Conservation (phyloP, 2,888 invertebrate species). For the Macropis europaea region DNA sequence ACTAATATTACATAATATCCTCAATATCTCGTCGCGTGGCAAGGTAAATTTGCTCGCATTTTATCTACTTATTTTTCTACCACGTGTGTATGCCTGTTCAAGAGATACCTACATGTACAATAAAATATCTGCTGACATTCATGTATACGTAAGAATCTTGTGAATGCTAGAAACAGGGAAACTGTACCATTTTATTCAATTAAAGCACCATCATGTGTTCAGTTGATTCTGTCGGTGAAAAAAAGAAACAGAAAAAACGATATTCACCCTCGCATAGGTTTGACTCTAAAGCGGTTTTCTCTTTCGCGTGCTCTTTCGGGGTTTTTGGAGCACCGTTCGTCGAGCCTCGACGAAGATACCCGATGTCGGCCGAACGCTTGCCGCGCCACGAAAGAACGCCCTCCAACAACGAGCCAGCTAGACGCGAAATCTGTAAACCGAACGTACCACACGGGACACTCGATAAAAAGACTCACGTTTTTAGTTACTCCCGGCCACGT, state of each 20-base stretch:
- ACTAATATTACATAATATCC: conserved; percentile 51
- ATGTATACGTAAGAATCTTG: too few relatives aligned
- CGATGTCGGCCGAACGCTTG: conserved; percentile 70
- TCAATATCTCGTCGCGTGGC: background rate
- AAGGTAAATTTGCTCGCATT: conserved; percentile 24
- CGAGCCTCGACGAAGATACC: conserved; percentile 58
- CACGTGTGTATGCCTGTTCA: background rate
- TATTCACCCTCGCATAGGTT: conserved; percentile 15
- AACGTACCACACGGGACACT: conserved; percentile 67
- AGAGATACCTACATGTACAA: background rate
- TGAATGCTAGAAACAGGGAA: too few relatives aligned
- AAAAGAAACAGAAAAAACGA: background rate
- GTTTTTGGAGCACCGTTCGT: conserved; percentile 57
- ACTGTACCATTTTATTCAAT: too few relatives aligned
- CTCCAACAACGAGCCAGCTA: conserved; percentile 66
- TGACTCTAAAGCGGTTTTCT: conserved; percentile 26
- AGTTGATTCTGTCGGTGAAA: too few relatives aligned
- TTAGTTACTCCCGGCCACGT: conserved; percentile 43
- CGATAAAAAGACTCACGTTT: conserved; percentile 57
- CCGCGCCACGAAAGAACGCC: conserved; percentile 76
- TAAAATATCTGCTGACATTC: too few relatives aligned
- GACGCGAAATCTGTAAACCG: conserved; percentile 71
- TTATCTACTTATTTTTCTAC: background rate
- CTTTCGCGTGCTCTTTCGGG: conserved; percentile 28
- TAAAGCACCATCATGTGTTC: too few relatives aligned